These are phyloP conservation scores for Pedicia rivosa DNA, from an alignment of 2,888 invertebrate genomes.

Conservation along the genomic window DNA sequence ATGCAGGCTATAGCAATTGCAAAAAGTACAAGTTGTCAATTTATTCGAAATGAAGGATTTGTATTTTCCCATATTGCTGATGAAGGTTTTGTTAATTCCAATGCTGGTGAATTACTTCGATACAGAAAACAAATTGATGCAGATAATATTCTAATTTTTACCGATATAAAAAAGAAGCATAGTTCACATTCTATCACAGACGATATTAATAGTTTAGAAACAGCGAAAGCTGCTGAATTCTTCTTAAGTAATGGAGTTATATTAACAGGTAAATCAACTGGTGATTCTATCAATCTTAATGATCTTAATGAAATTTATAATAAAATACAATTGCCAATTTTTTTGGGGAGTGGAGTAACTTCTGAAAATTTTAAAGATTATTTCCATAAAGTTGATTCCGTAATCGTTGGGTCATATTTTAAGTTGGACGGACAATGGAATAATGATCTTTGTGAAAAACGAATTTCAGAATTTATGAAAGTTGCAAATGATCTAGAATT, in stretches of 20 bases:
- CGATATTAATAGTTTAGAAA: constrained; percentile 50
- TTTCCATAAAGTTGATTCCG: constrained; percentile 37
- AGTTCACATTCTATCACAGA: constrained; percentile 62
- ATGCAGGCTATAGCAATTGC: constrained; percentile 60
- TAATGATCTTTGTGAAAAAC: constrained; percentile 30
- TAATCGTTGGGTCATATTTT: constrained; percentile 63
- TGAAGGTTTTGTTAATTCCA: constrained; percentile 61
- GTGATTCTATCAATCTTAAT: constrained; percentile 37
- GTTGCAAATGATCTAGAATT: constrained; percentile 19
- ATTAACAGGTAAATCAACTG: constrained; percentile 55
- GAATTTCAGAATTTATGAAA: constrained; percentile 38
- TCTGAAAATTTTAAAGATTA: constrained; percentile 41
- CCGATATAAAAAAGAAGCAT: constrained; percentile 79
- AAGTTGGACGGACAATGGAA: constrained; percentile 42
- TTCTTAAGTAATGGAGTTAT: constrained; percentile 63
- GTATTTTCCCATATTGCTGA: constrained; percentile 67
- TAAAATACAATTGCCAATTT: constrained; percentile 41
- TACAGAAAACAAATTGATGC: constrained; percentile 52
- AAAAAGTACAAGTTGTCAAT: constrained; percentile 48
- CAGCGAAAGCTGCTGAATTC: constrained; percentile 59
- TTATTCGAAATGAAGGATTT: constrained; percentile 62
- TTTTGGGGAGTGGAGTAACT: constrained; percentile 65
- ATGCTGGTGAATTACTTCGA: constrained; percentile 53
- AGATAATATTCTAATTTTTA: constrained; percentile 47
- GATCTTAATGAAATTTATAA: constrained; percentile 34